Percentiles rank a stretch among this genome's conserved stretches.
phyloP scores from a whole-genome alignment of 2,797 vertebrate genomes.

The Siniperca undulata region DNA sequence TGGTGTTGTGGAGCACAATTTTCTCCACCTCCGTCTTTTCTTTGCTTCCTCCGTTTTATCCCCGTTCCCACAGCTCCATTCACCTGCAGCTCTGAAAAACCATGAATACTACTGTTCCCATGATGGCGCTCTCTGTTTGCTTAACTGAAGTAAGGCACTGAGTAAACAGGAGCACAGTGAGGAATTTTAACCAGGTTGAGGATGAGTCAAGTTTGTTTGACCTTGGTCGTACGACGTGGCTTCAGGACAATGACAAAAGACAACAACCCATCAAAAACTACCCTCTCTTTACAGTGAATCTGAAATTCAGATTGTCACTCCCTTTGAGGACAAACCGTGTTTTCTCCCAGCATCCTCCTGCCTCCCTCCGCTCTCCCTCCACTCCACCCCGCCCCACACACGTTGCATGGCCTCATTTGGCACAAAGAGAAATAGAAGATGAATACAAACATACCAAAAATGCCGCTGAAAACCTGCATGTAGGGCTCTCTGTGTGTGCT shows the following conservation, averaged over 20 bases:
- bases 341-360: conserved; percentile 44
- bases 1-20: conserved; percentile 33
- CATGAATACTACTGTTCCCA: conserved; percentile 40
- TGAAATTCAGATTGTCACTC: conserved; percentile 52
- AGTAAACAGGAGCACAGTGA: conserved; percentile 46
- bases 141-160: conserved; percentile 46
- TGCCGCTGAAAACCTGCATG: conserved; percentile 45
- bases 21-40: conserved; percentile 20
- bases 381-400: conserved; percentile 33
- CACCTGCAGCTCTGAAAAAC: conserved; percentile 39
- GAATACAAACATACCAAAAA: conserved; percentile 50
- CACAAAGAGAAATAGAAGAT: conserved; percentile 50
- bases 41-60: conserved; percentile 24
- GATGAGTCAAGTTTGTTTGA: conserved; percentile 55
- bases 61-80: conserved; percentile 26
- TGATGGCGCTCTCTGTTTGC: conserved; percentile 48
- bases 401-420: conserved; percentile 67
- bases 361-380: not conserved
- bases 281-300: conserved; percentile 30
- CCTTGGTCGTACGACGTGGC: conserved; percentile 40
- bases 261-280: conserved; percentile 23
- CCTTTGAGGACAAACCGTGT: conserved; percentile 44
- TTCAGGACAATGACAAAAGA: conserved; percentile 54
- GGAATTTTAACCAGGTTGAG: conserved; percentile 58
- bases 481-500: conserved; percentile 46